These are phyloP conservation scores for Drosophila suboccidentalis DNA, from an alignment of 2,888 invertebrate species.

Conservation along the genomic window DNA sequence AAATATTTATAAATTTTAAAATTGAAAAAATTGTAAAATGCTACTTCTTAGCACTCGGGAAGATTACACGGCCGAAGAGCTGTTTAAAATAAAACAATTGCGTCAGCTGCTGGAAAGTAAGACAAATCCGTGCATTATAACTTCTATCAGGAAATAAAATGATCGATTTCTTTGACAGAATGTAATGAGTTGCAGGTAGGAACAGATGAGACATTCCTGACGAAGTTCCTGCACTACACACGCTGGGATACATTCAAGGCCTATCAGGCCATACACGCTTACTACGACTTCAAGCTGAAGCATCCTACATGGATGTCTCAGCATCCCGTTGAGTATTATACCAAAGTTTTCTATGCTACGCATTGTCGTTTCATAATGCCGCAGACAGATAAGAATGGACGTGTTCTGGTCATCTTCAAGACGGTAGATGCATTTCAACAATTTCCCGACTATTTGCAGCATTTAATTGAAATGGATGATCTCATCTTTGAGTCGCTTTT, in stretches of 20 bases:
- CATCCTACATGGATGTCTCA: slow-evolving; percentile 82
- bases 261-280: slow-evolving; percentile 72
- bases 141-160: neutral
- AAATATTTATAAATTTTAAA: neutral
- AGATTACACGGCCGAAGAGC: slow-evolving; percentile 65
- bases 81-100: slow-evolving; percentile 70
- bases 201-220: slow-evolving; percentile 77
- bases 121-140: neutral
- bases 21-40: slow-evolving; percentile 34
- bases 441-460: slow-evolving; percentile 80
- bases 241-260: slow-evolving; percentile 80
- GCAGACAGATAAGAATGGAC: slow-evolving; percentile 80
- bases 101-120: slow-evolving; percentile 75
- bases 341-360: slow-evolving; percentile 73
- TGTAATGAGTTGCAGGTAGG: slow-evolving; percentile 74
- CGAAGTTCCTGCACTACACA: slow-evolving; percentile 76
- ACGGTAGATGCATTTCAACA: slow-evolving; percentile 82
- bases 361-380: slow-evolving; percentile 82
- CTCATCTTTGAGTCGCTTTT: slow-evolving; percentile 82
- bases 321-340: slow-evolving; percentile 78
- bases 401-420: slow-evolving; percentile 77
- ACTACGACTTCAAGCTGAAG: slow-evolving; percentile 81
- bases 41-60: slow-evolving; percentile 62
- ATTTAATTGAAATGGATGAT: slow-evolving; percentile 84
- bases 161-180: slow-evolving; percentile 45